Percentiles rank a stretch among this genome's conserved stretches.
Conservation (phyloP, 53 echinoderm and acorn worm genomes). For the Echinometra lucunter region DNA sequence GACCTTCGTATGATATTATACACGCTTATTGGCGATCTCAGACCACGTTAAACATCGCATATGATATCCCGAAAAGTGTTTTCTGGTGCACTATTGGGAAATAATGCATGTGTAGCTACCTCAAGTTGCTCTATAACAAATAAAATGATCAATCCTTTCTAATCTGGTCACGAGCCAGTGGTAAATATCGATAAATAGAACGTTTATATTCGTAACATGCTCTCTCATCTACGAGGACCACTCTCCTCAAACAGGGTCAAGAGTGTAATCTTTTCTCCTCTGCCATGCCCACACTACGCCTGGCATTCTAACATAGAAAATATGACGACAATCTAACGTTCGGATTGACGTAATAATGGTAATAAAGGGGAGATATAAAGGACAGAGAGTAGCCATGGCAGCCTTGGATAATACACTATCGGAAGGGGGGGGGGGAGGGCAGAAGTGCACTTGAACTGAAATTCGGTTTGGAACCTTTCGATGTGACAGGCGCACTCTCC, state of each 20-base stretch:
- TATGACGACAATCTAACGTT: neutral
- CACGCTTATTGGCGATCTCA: no score
- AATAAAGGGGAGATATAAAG: neutral
- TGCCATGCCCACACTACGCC: neutral
- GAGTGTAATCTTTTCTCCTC: neutral
- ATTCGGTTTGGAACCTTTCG: no score
- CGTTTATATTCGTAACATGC: neutral
- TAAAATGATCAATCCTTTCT: neutral
- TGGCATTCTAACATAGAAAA: neutral
- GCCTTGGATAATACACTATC: neutral
- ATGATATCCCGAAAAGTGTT: neutral
- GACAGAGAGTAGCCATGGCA: neutral
- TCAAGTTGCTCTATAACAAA: slow-evolving; percentile 11
- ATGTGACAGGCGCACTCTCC: no score
- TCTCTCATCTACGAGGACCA: neutral
- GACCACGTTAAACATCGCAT: no score
- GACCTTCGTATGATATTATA: no score
- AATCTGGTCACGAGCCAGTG: neutral
- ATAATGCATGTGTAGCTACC: neutral
- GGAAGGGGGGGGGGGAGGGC: neutral
- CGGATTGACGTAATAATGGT: neutral
- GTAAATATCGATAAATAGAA: slow-evolving; percentile 17
- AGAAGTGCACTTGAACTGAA: no score
- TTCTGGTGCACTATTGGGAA: neutral
- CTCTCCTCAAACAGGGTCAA: slow-evolving; percentile 22